These are phyloP conservation scores for Phrynocephalus forsythii DNA, from an alignment of 2,797 vertebrate genomes.

Conservation along the genomic window DNA sequence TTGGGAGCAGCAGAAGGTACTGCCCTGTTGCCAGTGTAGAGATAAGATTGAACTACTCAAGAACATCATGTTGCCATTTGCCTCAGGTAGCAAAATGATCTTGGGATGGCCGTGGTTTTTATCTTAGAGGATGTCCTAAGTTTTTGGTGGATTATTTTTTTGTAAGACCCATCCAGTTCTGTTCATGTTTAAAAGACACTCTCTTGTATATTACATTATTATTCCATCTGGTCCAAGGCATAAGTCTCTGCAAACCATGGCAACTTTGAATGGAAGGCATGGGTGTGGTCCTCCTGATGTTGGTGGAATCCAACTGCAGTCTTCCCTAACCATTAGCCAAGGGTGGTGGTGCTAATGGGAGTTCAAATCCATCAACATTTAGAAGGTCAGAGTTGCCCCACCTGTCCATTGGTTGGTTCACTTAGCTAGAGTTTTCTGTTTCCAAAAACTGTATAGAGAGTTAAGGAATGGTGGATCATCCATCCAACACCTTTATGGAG, in stretches of 20 bases:
- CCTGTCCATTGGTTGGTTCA: background rate
- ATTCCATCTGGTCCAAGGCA: background rate
- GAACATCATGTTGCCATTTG: too few species aligned
- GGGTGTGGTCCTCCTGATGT: background rate
- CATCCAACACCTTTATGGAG: background rate
- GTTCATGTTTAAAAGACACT: background rate
- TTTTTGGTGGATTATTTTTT: background rate
- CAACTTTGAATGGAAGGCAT: background rate
- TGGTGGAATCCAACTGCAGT: background rate
- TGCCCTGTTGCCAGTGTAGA: too few species aligned
- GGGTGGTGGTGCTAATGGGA: background rate
- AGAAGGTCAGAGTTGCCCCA: background rate
- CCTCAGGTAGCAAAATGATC: too few species aligned
- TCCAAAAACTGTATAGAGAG: background rate
- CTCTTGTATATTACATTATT: too few species aligned
- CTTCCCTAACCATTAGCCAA: background rate
- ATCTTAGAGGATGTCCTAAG: background rate
- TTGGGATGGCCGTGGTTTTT: background rate
- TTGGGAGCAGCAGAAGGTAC: too few species aligned
- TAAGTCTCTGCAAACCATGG: background rate
- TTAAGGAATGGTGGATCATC: too few species aligned
- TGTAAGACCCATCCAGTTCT: background rate
- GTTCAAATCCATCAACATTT: background rate
- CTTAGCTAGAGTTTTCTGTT: background rate
- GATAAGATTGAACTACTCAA: too few species aligned